Base-by-base conservation (phyloP, 2,797 vertebrate species). In the Pipistrellus nathusii region DNA sequence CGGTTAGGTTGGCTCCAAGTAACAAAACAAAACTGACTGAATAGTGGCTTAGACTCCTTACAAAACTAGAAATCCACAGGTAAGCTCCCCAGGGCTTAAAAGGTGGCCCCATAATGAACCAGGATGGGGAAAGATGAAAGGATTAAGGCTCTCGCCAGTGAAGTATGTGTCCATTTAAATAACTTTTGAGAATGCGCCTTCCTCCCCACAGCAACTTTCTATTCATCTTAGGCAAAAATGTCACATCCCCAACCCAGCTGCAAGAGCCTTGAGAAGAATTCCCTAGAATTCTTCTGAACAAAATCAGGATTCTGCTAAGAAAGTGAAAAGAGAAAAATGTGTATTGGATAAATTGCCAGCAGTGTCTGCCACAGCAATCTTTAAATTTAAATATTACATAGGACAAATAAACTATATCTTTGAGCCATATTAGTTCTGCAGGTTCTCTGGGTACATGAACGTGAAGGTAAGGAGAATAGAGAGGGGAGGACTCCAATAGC, bases 321-420 rank as follows among this genome's bases (percentile, higher is more conserved):
- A 64, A 27, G 44, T 30, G 25, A 25, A 38, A 88, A 51, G 62
- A 82, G 57, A 82, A 81, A 71, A 71, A 30, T 6, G n/a, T 5
- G 6, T 69, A 15, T 62, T 38, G 15, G 20, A 20, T 53, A 85
- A 12, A 14, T 69, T 85, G 41, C 32, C 75, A 71, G 35, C 32
- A 75, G 59, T 27, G 27, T 59, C 68, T 30, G 21, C 17, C 62
- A 82, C 44, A n/a, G 25, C 35, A 90, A 64, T 41, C 64, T 71
- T 9, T 11, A 7, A 41, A 21, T 10, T 20, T 12, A 64, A 80
- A 51, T 53, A 32, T 21, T 66, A 15, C 5, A 25, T 5, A 20
- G 20, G 44, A 86, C 51, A 86, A 82, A 90, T 53, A 76, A 85
- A 85, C 88, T n/a, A 20, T 12, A 55, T 32, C n/a, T 72, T 85